phyloP scores from a whole-genome alignment of 1,140 invertebrate species.

The Drosophila gunungcola region DNA sequence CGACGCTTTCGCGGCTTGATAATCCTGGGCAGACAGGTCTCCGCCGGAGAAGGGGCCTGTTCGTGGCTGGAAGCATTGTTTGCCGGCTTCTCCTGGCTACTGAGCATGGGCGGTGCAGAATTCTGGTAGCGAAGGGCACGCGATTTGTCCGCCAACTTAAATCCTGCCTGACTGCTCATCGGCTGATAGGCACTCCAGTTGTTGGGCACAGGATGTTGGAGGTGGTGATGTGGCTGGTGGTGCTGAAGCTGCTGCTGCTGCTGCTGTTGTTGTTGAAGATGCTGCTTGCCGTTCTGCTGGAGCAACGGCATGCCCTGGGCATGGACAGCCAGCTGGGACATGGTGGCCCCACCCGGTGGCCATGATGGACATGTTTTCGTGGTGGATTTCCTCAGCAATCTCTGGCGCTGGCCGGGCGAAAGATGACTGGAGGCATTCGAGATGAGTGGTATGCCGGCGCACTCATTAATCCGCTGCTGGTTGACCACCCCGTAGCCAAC shows the following conservation, averaged over 20 bases:
- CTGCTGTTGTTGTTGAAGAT: constrained; percentile 87
- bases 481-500: constrained; percentile 53
- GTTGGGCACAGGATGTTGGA: constrained; percentile 13
- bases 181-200: constrained; percentile 61
- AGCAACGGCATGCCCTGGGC: constrained; percentile 92
- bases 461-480: constrained; percentile 85
- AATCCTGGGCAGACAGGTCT: constrained; percentile 92
- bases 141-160: constrained; percentile 62
- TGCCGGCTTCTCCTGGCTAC: constrained; percentile 51
- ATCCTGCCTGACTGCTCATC: constrained; percentile 29
- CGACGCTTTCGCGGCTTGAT: constrained; percentile 95
- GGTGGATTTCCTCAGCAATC: constrained; percentile 64
- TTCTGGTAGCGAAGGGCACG: constrained; percentile 73
- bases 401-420: constrained; percentile 68
- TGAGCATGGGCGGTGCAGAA: constrained; percentile 60
- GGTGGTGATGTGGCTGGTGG: constrained; percentile 16
- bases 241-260: constrained; percentile 71
- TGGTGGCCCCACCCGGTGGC: constrained; percentile 27
- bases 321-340: constrained; percentile 89
- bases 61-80: constrained; percentile 31
- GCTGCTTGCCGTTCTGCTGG: constrained; percentile 80
- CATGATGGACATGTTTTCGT: constrained; percentile 15
- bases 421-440: constrained; percentile 86
- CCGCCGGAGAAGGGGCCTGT: constrained; percentile 85
- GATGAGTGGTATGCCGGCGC: constrained; percentile 89